These are phyloP conservation scores for Ophion costatus DNA, from an alignment of 2,888 invertebrate species.

Conservation along the genomic window DNA sequence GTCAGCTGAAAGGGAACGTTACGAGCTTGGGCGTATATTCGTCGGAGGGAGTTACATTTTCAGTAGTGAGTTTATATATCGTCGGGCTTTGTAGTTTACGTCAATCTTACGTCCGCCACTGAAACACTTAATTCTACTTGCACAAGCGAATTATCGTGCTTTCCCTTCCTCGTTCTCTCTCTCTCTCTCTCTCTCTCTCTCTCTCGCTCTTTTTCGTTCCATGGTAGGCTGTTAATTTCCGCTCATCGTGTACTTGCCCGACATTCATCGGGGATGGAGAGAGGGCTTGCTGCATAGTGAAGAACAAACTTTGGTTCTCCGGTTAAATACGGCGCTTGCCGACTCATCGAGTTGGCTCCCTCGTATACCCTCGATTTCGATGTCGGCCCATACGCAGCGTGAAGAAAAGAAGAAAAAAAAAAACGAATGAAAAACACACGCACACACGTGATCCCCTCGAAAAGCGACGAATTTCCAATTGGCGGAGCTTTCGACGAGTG, in stretches of 20 bases:
- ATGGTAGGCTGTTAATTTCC: constrained; percentile 80
- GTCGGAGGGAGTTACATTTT: constrained; percentile 28
- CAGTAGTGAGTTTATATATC: constrained; percentile 10
- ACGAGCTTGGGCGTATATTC: background rate
- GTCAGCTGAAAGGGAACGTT: background rate
- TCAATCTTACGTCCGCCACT: constrained; percentile 73
- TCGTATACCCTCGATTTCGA: background rate
- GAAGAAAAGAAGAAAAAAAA: no score
- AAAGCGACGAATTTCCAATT: background rate
- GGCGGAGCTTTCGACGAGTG: background rate
- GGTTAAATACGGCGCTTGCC: constrained; percentile 68
- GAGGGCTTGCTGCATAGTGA: constrained; percentile 1
- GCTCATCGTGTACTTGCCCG: constrained; percentile 74
- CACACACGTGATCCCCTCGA: background rate
- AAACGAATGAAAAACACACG: background rate
- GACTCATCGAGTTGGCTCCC: constrained; percentile 45
- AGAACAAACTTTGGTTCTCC: constrained; percentile 70
- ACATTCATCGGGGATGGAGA: constrained; percentile 39
- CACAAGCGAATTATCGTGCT: constrained; percentile 53
- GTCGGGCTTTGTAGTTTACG: constrained; percentile 35
- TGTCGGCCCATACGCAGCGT: background rate
- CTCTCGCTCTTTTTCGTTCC: constrained; percentile 4
- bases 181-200: background rate
- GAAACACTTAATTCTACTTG: constrained; percentile 78
- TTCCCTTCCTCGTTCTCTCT: background rate